phyloP scores from a whole-genome alignment of 2,113 vertebrate species.

The Hemibagrus wyckioides region DNA sequence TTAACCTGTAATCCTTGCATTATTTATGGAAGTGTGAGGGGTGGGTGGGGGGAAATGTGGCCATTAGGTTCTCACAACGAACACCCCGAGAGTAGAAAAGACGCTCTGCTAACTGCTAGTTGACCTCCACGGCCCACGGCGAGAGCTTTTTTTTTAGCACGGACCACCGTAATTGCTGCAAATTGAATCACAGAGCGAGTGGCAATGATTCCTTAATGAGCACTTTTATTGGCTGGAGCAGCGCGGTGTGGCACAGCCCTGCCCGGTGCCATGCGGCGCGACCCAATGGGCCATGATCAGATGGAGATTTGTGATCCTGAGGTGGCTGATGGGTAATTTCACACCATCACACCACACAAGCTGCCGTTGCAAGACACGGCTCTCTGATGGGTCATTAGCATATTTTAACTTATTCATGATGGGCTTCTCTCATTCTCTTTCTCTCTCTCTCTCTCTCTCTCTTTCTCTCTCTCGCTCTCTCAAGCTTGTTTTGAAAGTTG shows the following conservation, averaged over 20 bases:
- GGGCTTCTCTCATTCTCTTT: slow-evolving; percentile 48
- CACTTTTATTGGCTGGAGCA: slow-evolving; percentile 89
- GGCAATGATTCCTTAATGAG: slow-evolving; percentile 90
- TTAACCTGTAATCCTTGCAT: slow-evolving; percentile 93
- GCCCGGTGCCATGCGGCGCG: slow-evolving; percentile 22
- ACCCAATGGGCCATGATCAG: slow-evolving; percentile 65
- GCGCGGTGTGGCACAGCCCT: slow-evolving; percentile 60
- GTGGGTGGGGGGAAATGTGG: slow-evolving; percentile 85
- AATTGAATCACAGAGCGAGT: slow-evolving; percentile 88
- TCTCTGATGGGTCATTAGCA: slow-evolving; percentile 60
- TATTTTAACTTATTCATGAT: slow-evolving; percentile 52
- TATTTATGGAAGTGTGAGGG: slow-evolving; percentile 87
- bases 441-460: slow-evolving; percentile 19
- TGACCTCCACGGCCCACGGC: slow-evolving; percentile 91
- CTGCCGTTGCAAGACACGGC: slow-evolving; percentile 48
- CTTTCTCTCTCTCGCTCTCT: slow-evolving; percentile 2
- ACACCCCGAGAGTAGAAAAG: slow-evolving; percentile 88
- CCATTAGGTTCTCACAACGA: slow-evolving; percentile 92
- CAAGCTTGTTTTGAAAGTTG: slow-evolving; percentile 64
- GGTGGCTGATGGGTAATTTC: slow-evolving; percentile 60
- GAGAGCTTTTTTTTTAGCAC: slow-evolving; percentile 72
- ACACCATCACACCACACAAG: slow-evolving; percentile 54
- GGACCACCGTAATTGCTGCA: slow-evolving; percentile 91
- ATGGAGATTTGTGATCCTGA: slow-evolving; percentile 52
- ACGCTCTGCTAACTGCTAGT: slow-evolving; percentile 91